Conservation (phyloP, 2,113 vertebrate species). For the Ancistrus triradiatus region DNA sequence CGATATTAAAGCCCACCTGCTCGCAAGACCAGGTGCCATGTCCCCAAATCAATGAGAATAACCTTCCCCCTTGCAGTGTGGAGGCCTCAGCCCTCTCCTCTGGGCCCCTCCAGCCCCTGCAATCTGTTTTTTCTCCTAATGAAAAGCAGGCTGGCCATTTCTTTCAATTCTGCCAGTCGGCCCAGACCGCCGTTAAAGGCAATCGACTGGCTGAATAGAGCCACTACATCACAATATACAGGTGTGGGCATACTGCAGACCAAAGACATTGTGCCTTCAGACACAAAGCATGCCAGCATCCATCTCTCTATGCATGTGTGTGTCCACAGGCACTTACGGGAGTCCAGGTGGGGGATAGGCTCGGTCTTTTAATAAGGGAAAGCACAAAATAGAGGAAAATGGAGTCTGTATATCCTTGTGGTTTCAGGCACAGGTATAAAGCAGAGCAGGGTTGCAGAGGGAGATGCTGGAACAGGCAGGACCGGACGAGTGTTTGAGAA, state of each 20-base stretch:
- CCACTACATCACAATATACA: constrained; percentile 79
- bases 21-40: constrained; percentile 26
- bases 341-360: not conserved
- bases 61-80: constrained; percentile 30
- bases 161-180: constrained; percentile 70
- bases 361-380: constrained; percentile 2
- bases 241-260: constrained; percentile 58
- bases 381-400: not conserved
- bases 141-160: constrained; percentile 69
- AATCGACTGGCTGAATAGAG: constrained; percentile 73
- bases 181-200: constrained; percentile 68
- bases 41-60: constrained; percentile 32
- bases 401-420: not conserved
- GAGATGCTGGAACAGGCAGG: constrained; percentile 12
- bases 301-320: constrained; percentile 63
- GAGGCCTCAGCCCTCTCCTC: constrained; percentile 33
- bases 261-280: constrained; percentile 52
- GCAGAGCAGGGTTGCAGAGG: not conserved
- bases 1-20: constrained; percentile 33
- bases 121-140: constrained; percentile 61
- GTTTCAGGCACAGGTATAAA: constrained; percentile 12
- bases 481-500: constrained; percentile 29
- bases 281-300: constrained; percentile 58
- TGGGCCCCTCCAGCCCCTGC: constrained; percentile 37
- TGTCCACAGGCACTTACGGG: constrained; percentile 15